Evolutionary conservation across 2,888 invertebrate genomes (phyloP), one percentile per base, ranked within the genome.

Genomic region (Ichneumoninae sp.): DNA sequence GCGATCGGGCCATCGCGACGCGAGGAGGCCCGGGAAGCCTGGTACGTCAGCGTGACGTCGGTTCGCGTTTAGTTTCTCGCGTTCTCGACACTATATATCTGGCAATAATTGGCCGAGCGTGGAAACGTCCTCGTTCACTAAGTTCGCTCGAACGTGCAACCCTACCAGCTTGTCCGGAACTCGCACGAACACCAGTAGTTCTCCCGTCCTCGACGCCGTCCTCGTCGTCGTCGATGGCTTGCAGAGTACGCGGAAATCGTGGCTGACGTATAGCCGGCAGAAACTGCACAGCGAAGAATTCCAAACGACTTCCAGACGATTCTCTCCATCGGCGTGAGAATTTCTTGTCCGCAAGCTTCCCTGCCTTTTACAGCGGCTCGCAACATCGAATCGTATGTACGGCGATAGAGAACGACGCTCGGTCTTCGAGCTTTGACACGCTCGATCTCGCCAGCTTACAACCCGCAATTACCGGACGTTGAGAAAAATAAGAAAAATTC

Each of bases 321-420:
- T n/a, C 60, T 78, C 40, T 72, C 65, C 47, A 57, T 69, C 50
- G 78, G 83, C 83, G 83, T 83, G 83, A 83, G 83, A 83, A 83
- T 70, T 83, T 83, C 79, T 83, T 71, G 79, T 65, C 65, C 66
- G 70, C 75, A 16, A 79, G 70, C 79, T 79, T 75, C 65, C 54
- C 74, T 70, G 70, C 75, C 75, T 79, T 70, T 75, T 79, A 70
- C 74, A 30, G 44, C 10, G 33, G 22, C 66, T 40, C 36, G 26
- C 8, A 7, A 65, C 33, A 36, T 66, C n/a, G 26, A 19, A 26
- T 13, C 36, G 57, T 66, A 65, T 71, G 52, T 60, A 36, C 22
- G 62, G 1, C 26, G 26, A 47, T 33, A 50, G 26, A 13, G 62
- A 62, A 68, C 36, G 26, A 47, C 22, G 54, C n/a, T 47, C 60